Conservation (phyloP, 37 sponge, comb jelly and placozoan species). For the Ephydatia muelleri region DNA sequence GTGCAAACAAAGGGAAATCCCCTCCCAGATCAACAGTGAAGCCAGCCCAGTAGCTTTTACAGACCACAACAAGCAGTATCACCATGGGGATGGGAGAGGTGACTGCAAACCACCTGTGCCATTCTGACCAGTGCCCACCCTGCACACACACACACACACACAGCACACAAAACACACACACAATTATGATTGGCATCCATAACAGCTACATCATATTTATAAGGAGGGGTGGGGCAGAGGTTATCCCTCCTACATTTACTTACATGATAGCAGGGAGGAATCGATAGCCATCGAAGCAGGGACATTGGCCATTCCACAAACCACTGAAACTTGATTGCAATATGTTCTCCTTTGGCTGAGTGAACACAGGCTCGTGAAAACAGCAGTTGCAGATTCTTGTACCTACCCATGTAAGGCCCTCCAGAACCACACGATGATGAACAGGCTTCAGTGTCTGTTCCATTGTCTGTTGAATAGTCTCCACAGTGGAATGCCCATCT, state of each 20-base stretch:
- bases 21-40: slow-evolving; percentile 41
- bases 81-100: slow-evolving; percentile 75
- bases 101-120: slow-evolving; percentile 70
- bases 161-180: neutral
- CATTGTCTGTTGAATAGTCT: neutral
- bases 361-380: neutral
- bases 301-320: slow-evolving; percentile 80
- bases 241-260: neutral
- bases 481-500: neutral
- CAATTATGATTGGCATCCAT: neutral
- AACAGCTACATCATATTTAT: no score
- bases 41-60: slow-evolving; percentile 59
- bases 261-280: slow-evolving; percentile 82
- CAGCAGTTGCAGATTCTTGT: neutral
- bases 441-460: neutral
- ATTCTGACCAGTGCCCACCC: slow-evolving; percentile 76
- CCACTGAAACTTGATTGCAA: slow-evolving; percentile 81
- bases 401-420: neutral
- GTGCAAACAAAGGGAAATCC: slow-evolving; percentile 56
- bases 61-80: slow-evolving; percentile 59
- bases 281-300: slow-evolving; percentile 82
- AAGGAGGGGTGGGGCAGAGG: neutral
- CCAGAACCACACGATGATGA: neutral
- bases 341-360: slow-evolving; percentile 63
- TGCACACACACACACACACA: slow-evolving; percentile 12